Evolutionary conservation across 2,888 invertebrate species (phyloP).

Genomic region (Drosophila pseudotakahashii): DNA sequence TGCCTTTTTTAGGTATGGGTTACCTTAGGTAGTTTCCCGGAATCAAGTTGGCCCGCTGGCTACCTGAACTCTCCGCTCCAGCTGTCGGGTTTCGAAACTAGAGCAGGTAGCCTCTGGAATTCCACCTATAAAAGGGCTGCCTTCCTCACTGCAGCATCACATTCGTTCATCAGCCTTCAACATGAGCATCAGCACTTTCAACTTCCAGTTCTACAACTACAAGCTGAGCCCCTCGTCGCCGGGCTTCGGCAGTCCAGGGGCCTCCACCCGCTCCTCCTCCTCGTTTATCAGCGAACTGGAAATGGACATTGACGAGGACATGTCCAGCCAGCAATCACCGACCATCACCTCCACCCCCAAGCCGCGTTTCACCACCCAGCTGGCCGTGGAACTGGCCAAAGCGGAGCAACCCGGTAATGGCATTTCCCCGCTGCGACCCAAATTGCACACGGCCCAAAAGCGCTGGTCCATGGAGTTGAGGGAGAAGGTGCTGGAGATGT

Average conservation of each 20-base stretch:
- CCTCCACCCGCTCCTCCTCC: conserved; percentile 21
- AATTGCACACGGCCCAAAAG: conserved; percentile 62
- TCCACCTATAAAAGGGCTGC: conserved; percentile 10
- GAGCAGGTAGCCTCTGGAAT: conserved; percentile 35
- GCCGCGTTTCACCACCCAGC: conserved; percentile 49
- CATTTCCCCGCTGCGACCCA: conserved; percentile 56
- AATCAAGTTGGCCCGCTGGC: conserved; percentile 45
- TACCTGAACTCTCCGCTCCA: background rate
- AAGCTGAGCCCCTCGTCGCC: conserved; percentile 54
- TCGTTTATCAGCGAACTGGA: conserved; percentile 60
- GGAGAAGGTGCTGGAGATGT: conserved; percentile 70
- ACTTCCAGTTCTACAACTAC: conserved; percentile 73
- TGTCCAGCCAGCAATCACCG: conserved; percentile 12
- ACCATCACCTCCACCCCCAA: conserved; percentile 64
- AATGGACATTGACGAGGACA: conserved; percentile 72
- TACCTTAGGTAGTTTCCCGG: conserved; percentile 36
- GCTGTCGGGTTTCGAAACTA: background rate
- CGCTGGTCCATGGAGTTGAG: conserved; percentile 72
- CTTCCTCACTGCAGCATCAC: conserved; percentile 27
- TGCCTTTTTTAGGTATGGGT: conserved; percentile 20
- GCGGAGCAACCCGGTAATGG: conserved; percentile 10
- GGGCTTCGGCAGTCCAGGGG: conserved; percentile 5
- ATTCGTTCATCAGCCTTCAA: conserved; percentile 14
- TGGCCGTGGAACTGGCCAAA: conserved; percentile 38
- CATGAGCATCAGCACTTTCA: conserved; percentile 72